phyloP scores from a whole-genome alignment of 2,888 invertebrate species.

The Hirtodrosophila duncani region DNA sequence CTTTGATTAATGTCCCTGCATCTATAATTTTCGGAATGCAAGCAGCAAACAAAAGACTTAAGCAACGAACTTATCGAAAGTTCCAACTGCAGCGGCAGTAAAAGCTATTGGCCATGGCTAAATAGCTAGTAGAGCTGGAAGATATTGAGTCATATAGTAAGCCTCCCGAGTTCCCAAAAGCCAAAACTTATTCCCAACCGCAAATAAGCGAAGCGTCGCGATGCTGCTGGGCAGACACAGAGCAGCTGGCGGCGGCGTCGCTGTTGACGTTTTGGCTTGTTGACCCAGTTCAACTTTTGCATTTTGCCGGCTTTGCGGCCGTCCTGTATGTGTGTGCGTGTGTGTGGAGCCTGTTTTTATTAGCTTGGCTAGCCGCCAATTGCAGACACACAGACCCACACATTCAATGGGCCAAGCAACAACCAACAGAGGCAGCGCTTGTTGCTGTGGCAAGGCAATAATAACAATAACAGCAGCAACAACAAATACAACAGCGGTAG shows the following conservation, averaged over 20 bases:
- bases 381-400: constrained; percentile 10
- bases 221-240: too few species aligned
- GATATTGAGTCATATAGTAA: too few species aligned
- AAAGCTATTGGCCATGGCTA: too few species aligned
- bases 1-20: constrained; percentile 28
- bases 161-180: too few species aligned
- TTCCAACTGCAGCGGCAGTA: constrained; percentile 17
- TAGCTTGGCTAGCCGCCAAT: constrained; percentile 63
- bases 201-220: too few species aligned
- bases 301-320: constrained; percentile 74
- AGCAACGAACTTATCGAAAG: constrained; percentile 55
- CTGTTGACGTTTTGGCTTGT: constrained; percentile 65
- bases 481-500: too few species aligned
- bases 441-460: constrained; percentile 32
- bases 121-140: too few species aligned
- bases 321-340: constrained; percentile 18
- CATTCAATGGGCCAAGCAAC: constrained; percentile 2
- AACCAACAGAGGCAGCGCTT: constrained; percentile 23
- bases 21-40: not conserved
- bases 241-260: constrained; percentile 13
- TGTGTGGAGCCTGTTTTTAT: constrained; percentile 62
- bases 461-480: constrained; percentile 9
- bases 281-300: constrained; percentile 77
- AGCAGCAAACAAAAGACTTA: constrained; percentile 55
- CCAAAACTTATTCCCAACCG: too few species aligned